These are phyloP conservation scores for Delia radicum DNA, from an alignment of 1,140 invertebrate species.

Conservation along the genomic window DNA sequence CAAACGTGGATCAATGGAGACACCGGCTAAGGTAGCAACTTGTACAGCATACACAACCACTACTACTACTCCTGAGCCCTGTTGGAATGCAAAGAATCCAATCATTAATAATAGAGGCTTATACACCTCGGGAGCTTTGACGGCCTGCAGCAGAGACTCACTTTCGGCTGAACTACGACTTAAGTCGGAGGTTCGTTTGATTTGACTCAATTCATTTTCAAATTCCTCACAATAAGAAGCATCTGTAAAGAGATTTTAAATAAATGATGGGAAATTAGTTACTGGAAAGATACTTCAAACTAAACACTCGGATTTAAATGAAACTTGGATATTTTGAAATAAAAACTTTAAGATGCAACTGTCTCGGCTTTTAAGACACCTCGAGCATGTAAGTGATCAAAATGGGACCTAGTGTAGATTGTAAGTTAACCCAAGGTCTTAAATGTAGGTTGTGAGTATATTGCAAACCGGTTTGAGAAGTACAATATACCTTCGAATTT, in stretches of 20 bases:
- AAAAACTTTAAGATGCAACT: no score
- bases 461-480: no score
- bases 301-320: no score
- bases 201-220: constrained; percentile 47
- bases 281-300: no score
- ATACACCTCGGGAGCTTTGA: constrained; percentile 57
- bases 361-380: no score
- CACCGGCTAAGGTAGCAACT: constrained; percentile 63
- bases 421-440: no score
- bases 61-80: constrained; percentile 76
- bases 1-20: constrained; percentile 61
- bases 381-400: no score
- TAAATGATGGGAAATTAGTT: no score
- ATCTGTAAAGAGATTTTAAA: not conserved
- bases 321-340: no score
- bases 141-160: constrained; percentile 43
- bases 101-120: constrained; percentile 69
- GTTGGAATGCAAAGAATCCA: constrained; percentile 74
- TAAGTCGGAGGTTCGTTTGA: constrained; percentile 41
- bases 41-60: constrained; percentile 74
- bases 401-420: no score
- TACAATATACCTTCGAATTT: no score
- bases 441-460: no score
- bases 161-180: constrained; percentile 39
- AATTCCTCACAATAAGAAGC: constrained; percentile 46